Evolutionary conservation across 2,888 invertebrate genomes (phyloP), one percentile per base, ranked within the genome.

Genomic region (Rhagonycha fulva): DNA sequence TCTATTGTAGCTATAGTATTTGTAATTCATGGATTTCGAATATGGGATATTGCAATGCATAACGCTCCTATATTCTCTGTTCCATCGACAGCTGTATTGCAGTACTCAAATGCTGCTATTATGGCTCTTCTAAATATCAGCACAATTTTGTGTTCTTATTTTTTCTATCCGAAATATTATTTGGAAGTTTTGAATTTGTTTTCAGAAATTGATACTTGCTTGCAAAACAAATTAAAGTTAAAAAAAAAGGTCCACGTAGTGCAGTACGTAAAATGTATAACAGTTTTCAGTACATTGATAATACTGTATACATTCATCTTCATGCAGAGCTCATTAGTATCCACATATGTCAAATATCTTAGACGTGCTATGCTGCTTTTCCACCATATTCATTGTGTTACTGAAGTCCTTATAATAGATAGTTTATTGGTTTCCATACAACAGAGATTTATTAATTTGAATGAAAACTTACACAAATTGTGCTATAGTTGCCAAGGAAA

Each of bases 51-150:
- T n/a, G n/a, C n/a, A n/a, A n/a, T n/a, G n/a, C n/a, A n/a, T n/a
- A n/a, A n/a, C n/a, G n/a, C n/a, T n/a, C n/a, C n/a, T n/a, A n/a
- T n/a, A n/a, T n/a, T n/a, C n/a, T n/a, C n/a, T n/a, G 4, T 0
- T 2, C 47, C n/a, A 47, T 47, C 47, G 7, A 47, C 47, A 5
- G 7, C 2, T 1, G 5, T 47, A n/a, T 1, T 47, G 5, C 0
- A 2, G 7, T 47, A n/a, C n/a, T 7, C 2, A 5, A 2, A n/a
- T 2, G 0, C n/a, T 7, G 0, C 5, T 7, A 5, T n/a, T n/a
- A 1, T n/a, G 47, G n/a, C n/a, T 5, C n/a, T n/a, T 0, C 7
- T 47, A 7, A 47, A n/a, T 7, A 0, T 47, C 7, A n/a, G 2
- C 5, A n/a, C 47, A n/a, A 47, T 47, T n/a, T n/a, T 47, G n/a